phyloP scores from a whole-genome alignment of 2,888 invertebrate genomes.

The Ditylenchus weischeri region DNA sequence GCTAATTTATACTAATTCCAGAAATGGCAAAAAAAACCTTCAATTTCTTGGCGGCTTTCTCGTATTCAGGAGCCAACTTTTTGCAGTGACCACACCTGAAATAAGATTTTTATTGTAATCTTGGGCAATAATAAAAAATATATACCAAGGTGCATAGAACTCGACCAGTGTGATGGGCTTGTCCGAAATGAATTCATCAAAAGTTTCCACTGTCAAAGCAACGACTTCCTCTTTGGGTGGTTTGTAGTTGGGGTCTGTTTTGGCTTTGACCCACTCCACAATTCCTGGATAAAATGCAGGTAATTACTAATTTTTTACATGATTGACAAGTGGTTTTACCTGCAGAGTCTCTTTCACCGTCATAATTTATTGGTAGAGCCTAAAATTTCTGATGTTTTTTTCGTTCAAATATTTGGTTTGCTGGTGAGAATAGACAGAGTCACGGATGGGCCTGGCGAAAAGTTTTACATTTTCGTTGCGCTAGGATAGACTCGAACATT shows the following conservation, averaged over 20 bases:
- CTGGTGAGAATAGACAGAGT: too few species aligned
- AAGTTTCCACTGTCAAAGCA: slow-evolving; percentile 63
- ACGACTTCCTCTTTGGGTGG: slow-evolving; percentile 65
- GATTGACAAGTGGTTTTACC: slow-evolving; percentile 32
- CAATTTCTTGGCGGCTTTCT: slow-evolving; percentile 62
- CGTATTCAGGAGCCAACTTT: slow-evolving; percentile 62
- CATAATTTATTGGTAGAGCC: slow-evolving; percentile 61
- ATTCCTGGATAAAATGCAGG: slow-evolving; percentile 59
- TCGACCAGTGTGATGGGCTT: slow-evolving; percentile 63
- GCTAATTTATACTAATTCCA: not conserved
- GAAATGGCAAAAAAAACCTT: slow-evolving; percentile 29
- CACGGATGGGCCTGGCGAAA: too few species aligned
- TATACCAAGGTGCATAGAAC: slow-evolving; percentile 67
- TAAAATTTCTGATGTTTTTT: not conserved
- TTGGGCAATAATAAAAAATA: slow-evolving; percentile 62
- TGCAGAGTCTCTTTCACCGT: slow-evolving; percentile 62
- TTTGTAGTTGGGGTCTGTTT: slow-evolving; percentile 64
- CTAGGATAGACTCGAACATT: too few species aligned
- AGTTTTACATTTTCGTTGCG: too few species aligned
- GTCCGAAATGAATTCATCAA: slow-evolving; percentile 61
- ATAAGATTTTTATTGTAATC: slow-evolving; percentile 55
- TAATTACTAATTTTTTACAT: not conserved
- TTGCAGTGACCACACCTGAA: slow-evolving; percentile 65
- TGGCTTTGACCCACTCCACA: slow-evolving; percentile 63
- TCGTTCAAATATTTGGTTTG: too few species aligned